Evolutionary conservation across 2,113 vertebrate species (phyloP).

Genomic region (Siniperca chuatsi): DNA sequence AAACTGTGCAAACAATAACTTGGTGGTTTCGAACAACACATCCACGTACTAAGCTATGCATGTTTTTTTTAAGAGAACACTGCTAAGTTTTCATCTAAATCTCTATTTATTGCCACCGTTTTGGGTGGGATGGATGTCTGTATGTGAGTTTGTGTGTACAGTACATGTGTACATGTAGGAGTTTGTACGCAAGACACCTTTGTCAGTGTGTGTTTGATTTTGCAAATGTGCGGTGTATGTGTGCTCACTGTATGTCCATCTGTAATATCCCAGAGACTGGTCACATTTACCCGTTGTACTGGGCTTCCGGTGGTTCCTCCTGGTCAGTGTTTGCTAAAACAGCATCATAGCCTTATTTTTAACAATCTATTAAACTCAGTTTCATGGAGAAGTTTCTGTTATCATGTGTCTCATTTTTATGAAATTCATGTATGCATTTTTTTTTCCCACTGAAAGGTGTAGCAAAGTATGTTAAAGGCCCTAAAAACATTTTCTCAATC

Average conservation of each 20-base stretch:
- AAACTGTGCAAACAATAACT: constrained; percentile 56
- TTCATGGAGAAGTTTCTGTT: constrained; percentile 72
- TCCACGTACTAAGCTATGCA: constrained; percentile 84
- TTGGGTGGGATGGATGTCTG: constrained; percentile 72
- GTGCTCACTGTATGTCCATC: constrained; percentile 47
- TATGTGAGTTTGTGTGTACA: constrained; percentile 45
- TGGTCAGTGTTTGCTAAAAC: constrained; percentile 80
- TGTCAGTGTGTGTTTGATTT: constrained; percentile 48
- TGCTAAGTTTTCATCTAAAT: constrained; percentile 65
- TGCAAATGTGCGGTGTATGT: constrained; percentile 45
- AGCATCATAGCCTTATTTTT: constrained; percentile 88
- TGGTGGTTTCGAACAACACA: constrained; percentile 53
- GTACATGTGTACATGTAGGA: constrained; percentile 41
- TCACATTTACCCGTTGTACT: constrained; percentile 55
- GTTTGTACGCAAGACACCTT: constrained; percentile 39
- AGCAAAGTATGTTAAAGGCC: not conserved
- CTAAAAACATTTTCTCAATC: not conserved
- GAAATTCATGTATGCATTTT: not conserved
- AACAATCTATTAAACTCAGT: constrained; percentile 85
- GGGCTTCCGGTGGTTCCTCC: constrained; percentile 59
- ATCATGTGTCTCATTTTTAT: constrained; percentile 45
- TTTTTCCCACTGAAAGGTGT: not conserved
- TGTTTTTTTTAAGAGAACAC: constrained; percentile 78
- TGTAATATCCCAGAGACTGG: constrained; percentile 62
- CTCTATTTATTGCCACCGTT: constrained; percentile 78